A percentile compares a stretch with the other conserved stretches of the same genome.
Evolutionary conservation across 30 jellyfish, hydroid and myxozoan species (phyloP).

Genomic region (Nemopilema nomurai): DNA sequence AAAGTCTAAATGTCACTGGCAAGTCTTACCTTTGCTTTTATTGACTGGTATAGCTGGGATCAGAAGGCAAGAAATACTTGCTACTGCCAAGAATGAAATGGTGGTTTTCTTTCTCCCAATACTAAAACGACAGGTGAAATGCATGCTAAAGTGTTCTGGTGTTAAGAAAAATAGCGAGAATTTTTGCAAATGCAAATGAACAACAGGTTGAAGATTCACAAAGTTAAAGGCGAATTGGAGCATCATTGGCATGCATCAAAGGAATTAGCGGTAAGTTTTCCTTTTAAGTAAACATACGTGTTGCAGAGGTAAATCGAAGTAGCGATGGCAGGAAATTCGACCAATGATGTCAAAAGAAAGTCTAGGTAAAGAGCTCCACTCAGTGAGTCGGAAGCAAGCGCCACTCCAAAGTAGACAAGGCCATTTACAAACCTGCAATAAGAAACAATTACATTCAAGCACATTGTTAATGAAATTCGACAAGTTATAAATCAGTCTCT

Average conservation of each 20-base stretch:
- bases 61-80: constrained; percentile 58
- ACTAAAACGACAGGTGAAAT: too few species aligned
- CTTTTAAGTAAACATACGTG: constrained; percentile 13
- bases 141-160: too few species aligned
- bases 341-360: constrained; percentile 33
- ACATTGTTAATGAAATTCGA: too few species aligned
- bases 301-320: constrained; percentile 27
- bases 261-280: too few species aligned
- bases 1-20: too few species aligned
- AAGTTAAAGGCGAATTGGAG: too few species aligned
- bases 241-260: too few species aligned
- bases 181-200: too few species aligned
- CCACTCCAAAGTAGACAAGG: constrained; percentile 46
- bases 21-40: constrained; percentile 30
- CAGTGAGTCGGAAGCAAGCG: constrained; percentile 53
- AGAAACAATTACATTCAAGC: too few species aligned
- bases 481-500: too few species aligned
- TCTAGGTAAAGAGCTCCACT: constrained; percentile 66
- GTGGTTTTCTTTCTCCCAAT: constrained; percentile 70
- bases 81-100: constrained; percentile 31
- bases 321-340: constrained; percentile 55
- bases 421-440: constrained; percentile 29
- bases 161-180: too few species aligned
- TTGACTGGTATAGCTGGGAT: constrained; percentile 62
- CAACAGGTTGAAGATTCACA: too few species aligned